These are phyloP conservation scores for Hylomyscus alleni DNA, from an alignment of 2,797 vertebrate genomes.

Conservation along the genomic window DNA sequence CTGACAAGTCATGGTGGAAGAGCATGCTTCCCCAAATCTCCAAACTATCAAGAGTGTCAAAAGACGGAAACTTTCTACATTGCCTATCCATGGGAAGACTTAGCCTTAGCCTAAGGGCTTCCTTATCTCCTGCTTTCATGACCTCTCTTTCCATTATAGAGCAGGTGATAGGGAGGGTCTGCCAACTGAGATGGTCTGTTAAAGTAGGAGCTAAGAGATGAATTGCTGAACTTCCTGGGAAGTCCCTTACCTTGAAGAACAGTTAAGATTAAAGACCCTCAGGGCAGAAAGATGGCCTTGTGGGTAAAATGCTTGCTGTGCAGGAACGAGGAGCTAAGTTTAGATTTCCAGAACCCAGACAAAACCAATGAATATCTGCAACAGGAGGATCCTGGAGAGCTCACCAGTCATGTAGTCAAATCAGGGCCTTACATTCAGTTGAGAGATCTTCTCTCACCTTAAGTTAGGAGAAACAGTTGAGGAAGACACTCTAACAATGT, in stretches of 20 bases:
- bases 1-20: not conserved
- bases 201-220: not conserved
- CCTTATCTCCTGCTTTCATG: not conserved
- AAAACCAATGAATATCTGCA: not conserved
- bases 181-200: rapidly evolving
- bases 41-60: not conserved
- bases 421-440: not conserved
- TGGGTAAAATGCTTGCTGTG: not conserved
- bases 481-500: not conserved
- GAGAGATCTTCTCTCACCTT: not conserved
- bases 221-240: rapidly evolving
- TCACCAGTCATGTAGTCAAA: not conserved
- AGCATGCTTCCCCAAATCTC: not conserved
- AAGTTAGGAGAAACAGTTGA: not conserved
- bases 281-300: not conserved
- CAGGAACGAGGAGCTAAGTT: not conserved
- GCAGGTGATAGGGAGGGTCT: not conserved
- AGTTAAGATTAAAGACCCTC: not conserved
- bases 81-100: not conserved
- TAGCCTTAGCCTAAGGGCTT: not conserved
- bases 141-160: not conserved
- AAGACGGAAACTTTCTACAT: not conserved
- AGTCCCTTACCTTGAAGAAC: not conserved
- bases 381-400: not conserved
- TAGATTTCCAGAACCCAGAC: not conserved